A percentile compares a stretch with the other conserved stretches of the same genome.
These are phyloP conservation scores for Channallabes apus DNA, from an alignment of 2,797 vertebrate species.

Conservation along the genomic window DNA sequence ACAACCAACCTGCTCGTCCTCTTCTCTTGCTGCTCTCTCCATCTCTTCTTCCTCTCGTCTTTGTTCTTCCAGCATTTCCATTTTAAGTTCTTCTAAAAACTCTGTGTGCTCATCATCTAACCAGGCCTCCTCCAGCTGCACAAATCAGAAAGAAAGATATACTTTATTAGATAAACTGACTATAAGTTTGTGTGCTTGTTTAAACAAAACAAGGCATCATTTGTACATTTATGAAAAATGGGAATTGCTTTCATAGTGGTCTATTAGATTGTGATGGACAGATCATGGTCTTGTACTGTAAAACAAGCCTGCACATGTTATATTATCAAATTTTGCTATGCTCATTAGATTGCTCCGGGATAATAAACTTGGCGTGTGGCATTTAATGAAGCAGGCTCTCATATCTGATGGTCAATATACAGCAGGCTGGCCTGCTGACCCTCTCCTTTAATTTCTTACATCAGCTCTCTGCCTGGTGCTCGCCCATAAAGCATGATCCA, in stretches of 20 bases:
- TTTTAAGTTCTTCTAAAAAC: slow-evolving; percentile 96
- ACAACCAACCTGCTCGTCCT: slow-evolving; percentile 81
- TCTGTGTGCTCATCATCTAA: slow-evolving; percentile 96
- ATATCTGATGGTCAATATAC: slow-evolving; percentile 24
- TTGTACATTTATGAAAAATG: neutral
- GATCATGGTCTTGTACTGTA: slow-evolving; percentile 4
- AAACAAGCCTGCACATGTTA: neutral
- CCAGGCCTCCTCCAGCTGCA: slow-evolving; percentile 94
- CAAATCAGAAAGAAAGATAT: neutral
- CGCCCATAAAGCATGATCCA: slow-evolving; percentile 66
- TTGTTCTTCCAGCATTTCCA: slow-evolving; percentile 94
- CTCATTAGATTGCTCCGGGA: slow-evolving; percentile 23
- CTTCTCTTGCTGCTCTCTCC: slow-evolving; percentile 73
- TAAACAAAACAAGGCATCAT: neutral
- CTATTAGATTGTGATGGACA: neutral
- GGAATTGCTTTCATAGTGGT: neutral
- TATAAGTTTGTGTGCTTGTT: neutral
- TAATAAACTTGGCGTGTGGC: slow-evolving; percentile 33
- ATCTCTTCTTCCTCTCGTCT: slow-evolving; percentile 83
- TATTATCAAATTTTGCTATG: slow-evolving; percentile 5
- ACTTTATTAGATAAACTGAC: neutral
- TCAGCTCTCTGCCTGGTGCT: slow-evolving; percentile 62
- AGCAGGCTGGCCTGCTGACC: slow-evolving; percentile 60
- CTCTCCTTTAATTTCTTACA: slow-evolving; percentile 56
- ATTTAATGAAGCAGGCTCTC: slow-evolving; percentile 41